Percentiles rank a stretch among this genome's conserved stretches.
Conservation (phyloP, 2,888 invertebrate species). For the Lasioglossum figueresi region DNA sequence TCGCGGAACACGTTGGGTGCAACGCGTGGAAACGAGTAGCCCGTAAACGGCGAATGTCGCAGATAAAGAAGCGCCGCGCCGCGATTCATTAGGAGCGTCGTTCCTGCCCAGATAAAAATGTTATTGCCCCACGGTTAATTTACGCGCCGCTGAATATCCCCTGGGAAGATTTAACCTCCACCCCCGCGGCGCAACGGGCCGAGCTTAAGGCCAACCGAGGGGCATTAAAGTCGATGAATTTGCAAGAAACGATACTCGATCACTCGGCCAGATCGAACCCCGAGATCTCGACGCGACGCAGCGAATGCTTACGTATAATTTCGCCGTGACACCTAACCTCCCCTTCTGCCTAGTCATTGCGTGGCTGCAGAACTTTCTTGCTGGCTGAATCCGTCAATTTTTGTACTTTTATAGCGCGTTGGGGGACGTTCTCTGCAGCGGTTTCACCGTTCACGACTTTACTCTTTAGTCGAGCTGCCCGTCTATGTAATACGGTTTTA, state of each 20-base stretch:
- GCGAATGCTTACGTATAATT: constrained; percentile 7
- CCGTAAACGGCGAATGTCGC: constrained; percentile 56
- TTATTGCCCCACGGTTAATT: constrained; percentile 50
- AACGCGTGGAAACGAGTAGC: constrained; percentile 27
- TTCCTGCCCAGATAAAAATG: constrained; percentile 43
- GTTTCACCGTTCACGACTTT: too few species aligned
- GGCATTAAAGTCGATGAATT: constrained; percentile 37
- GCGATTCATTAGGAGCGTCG: constrained; percentile 44
- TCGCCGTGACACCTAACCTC: background rate
- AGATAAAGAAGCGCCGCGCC: constrained; percentile 51
- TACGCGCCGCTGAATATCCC: constrained; percentile 41
- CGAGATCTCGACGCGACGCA: background rate
- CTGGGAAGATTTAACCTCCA: constrained; percentile 4
- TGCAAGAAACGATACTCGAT: constrained; percentile 12
- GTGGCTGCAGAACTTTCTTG: background rate
- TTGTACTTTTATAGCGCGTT: background rate
- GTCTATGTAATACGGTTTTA: too few species aligned
- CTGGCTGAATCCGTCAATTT: background rate
- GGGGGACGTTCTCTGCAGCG: background rate
- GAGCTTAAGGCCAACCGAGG: constrained; percentile 20
- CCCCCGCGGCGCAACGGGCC: background rate
- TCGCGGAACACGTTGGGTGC: constrained; percentile 54
- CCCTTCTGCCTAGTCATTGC: background rate
- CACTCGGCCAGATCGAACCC: background rate
- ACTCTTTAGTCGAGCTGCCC: too few species aligned